A percentile compares a stretch with the other conserved stretches of the same genome.
Evolutionary conservation across 2,113 vertebrate species (phyloP).

Genomic region (Gadus macrocephalus): DNA sequence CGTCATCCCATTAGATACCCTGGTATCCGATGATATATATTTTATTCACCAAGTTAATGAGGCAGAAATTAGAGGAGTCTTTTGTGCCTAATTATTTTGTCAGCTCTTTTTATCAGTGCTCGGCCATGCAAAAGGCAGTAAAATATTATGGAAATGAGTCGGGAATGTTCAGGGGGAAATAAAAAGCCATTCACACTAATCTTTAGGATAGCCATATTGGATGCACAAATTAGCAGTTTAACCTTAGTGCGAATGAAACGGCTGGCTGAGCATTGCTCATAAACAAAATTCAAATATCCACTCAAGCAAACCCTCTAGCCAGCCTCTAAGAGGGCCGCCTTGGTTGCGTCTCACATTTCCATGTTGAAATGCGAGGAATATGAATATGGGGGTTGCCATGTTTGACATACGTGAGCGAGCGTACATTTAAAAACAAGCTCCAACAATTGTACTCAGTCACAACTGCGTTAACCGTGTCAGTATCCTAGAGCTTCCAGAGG

Average conservation of each 20-base stretch:
- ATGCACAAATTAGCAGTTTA: slow-evolving; percentile 48
- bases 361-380: not conserved
- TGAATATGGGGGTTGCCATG: not conserved
- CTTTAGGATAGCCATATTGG: slow-evolving; percentile 32
- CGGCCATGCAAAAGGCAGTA: slow-evolving; percentile 41
- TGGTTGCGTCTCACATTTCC: not conserved
- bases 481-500: no score
- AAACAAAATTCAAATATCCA: slow-evolving; percentile 53
- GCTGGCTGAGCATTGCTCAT: slow-evolving; percentile 37
- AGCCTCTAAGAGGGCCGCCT: no score
- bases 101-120: slow-evolving; percentile 31
- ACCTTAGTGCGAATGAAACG: slow-evolving; percentile 33
- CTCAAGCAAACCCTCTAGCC: slow-evolving; percentile 16
- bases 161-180: slow-evolving; percentile 41
- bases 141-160: slow-evolving; percentile 41
- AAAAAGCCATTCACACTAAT: slow-evolving; percentile 37
- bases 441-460: not conserved
- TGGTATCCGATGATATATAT: slow-evolving; percentile 3
- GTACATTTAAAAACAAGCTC: not conserved
- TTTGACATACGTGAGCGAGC: not conserved
- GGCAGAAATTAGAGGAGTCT: slow-evolving; percentile 19
- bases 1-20: not conserved
- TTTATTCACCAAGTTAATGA: slow-evolving; percentile 27
- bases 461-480: no score
- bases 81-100: slow-evolving; percentile 29